Evolutionary conservation across 1,140 invertebrate species (phyloP), one percentile per base, ranked within the genome.

Genomic region (Drosophila asahinai): DNA sequence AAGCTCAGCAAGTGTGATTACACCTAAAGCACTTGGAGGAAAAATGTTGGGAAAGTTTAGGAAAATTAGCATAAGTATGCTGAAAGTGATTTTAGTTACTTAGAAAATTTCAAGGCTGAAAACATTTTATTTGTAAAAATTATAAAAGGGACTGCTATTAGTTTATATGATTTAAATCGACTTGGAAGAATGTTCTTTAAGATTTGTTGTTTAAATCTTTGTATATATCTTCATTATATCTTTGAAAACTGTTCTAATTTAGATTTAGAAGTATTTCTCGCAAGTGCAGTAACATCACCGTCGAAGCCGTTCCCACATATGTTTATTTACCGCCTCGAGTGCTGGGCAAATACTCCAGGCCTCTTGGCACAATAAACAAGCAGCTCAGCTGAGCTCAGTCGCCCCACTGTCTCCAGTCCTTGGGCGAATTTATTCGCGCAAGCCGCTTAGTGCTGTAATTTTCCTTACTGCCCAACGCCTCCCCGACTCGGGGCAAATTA

Each of bases 1-100:
- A 83, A 80, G 84, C 71, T 60, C 45, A 54, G 80, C 64, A 70
- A 72, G 73, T 89, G 68, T 84, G 83, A 87, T 89, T 89, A 81
- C 72, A 72, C 67, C 62, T 68, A 14, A 47, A 25, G 15, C 40
- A 74, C 8, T n/a, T 7, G 36, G 19, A 27, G 15, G 15, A n/a
- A 5, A 27, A n/a, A n/a, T 30, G 25, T 30, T 15, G 11, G 1
- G 5, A 1, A n/a, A 51, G 15, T n/a, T 5, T 2, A 6, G 15
- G 15, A 38, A 38, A 55, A 55, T 36, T 0, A 8, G 11, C 11
- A 19, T 30, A 7, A 30, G 6, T 7, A 30, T 30, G 1, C 6
- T 30, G 7, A 6, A 30, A 30, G 27, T 30, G 0, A 30, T 30
- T 30, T 30, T 30, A 30, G 0, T 7, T 7, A 0, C 7, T 30